A percentile compares a stretch with the other conserved stretches of the same genome.
phyloP scores from a whole-genome alignment of 2,113 vertebrate genomes.

The Craseonycteris thonglongyai region DNA sequence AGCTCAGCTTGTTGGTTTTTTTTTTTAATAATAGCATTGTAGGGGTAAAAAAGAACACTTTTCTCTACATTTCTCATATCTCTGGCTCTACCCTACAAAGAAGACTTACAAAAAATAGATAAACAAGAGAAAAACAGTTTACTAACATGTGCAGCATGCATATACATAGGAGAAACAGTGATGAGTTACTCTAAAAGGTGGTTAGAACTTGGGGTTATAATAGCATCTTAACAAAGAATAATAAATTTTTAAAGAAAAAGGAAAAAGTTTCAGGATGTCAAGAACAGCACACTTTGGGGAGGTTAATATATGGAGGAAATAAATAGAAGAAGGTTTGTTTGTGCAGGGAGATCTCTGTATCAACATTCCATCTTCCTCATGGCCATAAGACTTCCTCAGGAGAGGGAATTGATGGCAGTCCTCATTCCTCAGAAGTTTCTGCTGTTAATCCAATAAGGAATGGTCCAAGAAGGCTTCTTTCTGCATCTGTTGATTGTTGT shows the following conservation, averaged over 20 bases:
- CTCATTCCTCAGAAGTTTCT: neutral
- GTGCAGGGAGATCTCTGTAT: neutral
- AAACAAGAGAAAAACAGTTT: neutral
- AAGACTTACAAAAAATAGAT: neutral
- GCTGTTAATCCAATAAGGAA: neutral
- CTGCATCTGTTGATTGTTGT: neutral
- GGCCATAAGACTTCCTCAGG: neutral
- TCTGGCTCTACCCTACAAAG: neutral
- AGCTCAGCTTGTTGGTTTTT: neutral
- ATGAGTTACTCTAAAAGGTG: neutral
- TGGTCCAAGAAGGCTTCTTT: neutral
- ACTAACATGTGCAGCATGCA: neutral
- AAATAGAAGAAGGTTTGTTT: neutral
- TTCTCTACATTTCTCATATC: neutral
- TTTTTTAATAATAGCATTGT: neutral
- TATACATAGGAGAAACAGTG: neutral
- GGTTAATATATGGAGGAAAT: neutral
- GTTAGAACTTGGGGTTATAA: neutral
- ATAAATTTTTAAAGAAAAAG: neutral
- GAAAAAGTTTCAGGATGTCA: neutral
- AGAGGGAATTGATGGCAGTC: neutral
- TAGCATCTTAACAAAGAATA: neutral
- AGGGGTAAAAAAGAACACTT: neutral
- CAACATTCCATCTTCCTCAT: neutral
- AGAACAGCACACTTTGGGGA: neutral